Evolutionary conservation across 1,140 invertebrate genomes (phyloP), one percentile per base, ranked within the genome.

Genomic region (Drosophila lini): DNA sequence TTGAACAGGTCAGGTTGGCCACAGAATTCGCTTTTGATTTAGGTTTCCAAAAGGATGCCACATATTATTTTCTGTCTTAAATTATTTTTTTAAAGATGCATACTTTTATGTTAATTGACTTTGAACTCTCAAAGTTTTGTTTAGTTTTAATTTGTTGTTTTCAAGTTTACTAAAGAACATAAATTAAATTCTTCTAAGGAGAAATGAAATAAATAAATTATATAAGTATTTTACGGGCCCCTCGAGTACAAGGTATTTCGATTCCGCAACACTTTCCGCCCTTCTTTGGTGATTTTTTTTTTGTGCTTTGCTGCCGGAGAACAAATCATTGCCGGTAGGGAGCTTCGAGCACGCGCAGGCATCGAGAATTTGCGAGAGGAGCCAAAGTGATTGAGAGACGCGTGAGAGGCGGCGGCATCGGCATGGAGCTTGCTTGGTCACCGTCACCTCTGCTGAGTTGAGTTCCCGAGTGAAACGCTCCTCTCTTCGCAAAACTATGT

Each of bases 281-380:
- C 5, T n/a, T 13, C 10, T 15, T 15, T 63, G 15, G 13, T 15
- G 7, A 41, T 38, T 62, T 28, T 19, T 19, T 25, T 40, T 15
- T 47, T 50, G 5, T 62, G 32, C 5, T 10, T 38, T 55, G 31
- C n/a, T 61, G 59, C 22, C 47, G 25, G 47, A 69, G 65, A 67
- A 69, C 47, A 69, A 69, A 69, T 69, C 65, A 69, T 69, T 69
- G 48, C 65, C 65, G 65, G 65, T 22, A 38, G 34, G 63, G 58
- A 67, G 62, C 61, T 32, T 34, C 19, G 36, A 42, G 55, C 41
- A 84, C 78, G 60, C 81, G 74, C 59, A 82, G 62, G 64, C 62
- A 56, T 45, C 55, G 42, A 45, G 59, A 62, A 67, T 44, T 45
- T 56, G 70, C 38, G 56, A 79, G 63, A 61, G 61, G 19, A 60